Evolutionary conservation across 2,113 vertebrate species (phyloP).

Genomic region (Leptocoma aspasia): DNA sequence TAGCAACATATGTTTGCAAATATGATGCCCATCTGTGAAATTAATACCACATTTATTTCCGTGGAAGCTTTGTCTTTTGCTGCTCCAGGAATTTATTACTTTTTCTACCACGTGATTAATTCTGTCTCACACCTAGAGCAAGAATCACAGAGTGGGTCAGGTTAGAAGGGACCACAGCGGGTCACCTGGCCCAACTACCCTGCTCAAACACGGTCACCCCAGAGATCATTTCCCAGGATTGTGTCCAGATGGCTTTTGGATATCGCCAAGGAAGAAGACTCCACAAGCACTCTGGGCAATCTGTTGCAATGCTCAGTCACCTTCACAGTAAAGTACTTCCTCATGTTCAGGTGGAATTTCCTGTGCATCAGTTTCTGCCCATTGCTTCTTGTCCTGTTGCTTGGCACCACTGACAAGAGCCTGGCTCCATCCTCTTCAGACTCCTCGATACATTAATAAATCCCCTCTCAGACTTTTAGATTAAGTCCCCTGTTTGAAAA

Average conservation of each 20-base stretch:
- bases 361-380: too few relatives aligned
- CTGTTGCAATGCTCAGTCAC: neutral
- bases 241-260: neutral
- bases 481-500: neutral
- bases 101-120: neutral
- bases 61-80: neutral
- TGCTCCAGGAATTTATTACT: neutral
- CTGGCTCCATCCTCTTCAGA: neutral
- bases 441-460: too few relatives aligned
- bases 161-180: neutral
- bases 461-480: neutral
- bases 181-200: neutral
- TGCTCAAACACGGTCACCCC: neutral
- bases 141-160: neutral
- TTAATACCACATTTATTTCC: fast-evolving
- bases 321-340: neutral
- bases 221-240: neutral
- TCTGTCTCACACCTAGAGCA: neutral
- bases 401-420: neutral
- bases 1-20: neutral
- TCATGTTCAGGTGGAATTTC: neutral
- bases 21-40: neutral
- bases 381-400: neutral
- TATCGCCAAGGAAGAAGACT: neutral
- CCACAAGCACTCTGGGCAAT: neutral